These are phyloP conservation scores for Corynorhinus townsendii DNA, from an alignment of 2,113 vertebrate genomes.

Conservation along the genomic window DNA sequence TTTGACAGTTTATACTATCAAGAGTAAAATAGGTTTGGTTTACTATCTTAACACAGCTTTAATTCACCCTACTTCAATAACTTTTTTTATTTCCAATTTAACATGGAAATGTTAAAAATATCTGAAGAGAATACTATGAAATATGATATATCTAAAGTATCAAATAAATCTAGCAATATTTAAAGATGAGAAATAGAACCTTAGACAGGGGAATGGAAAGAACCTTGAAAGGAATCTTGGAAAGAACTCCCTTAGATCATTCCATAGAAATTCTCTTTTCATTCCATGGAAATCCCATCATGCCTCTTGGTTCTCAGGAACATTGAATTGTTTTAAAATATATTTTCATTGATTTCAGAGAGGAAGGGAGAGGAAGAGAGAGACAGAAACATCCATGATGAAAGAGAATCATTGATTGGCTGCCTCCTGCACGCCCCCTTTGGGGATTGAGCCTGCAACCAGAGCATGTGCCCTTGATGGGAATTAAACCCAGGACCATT, in stretches of 20 bases:
- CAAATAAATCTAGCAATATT: background rate
- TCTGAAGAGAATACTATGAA: background rate
- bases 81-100: background rate
- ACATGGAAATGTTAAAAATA: background rate
- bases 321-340: background rate
- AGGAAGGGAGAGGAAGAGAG: no score
- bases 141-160: background rate
- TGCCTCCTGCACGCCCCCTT: no score
- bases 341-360: no score
- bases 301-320: background rate
- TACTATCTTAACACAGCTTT: background rate
- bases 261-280: background rate
- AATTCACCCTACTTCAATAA: background rate
- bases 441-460: no score
- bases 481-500: no score
- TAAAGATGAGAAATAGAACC: background rate
- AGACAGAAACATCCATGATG: no score
- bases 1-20: background rate
- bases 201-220: background rate
- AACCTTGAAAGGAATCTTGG: background rate
- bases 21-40: background rate
- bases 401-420: no score
- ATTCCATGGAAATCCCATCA: background rate
- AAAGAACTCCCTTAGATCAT: background rate
- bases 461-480: no score